These are phyloP conservation scores for Erinaceus europaeus DNA, from an alignment of 2,113 vertebrate genomes.

Conservation along the genomic window DNA sequence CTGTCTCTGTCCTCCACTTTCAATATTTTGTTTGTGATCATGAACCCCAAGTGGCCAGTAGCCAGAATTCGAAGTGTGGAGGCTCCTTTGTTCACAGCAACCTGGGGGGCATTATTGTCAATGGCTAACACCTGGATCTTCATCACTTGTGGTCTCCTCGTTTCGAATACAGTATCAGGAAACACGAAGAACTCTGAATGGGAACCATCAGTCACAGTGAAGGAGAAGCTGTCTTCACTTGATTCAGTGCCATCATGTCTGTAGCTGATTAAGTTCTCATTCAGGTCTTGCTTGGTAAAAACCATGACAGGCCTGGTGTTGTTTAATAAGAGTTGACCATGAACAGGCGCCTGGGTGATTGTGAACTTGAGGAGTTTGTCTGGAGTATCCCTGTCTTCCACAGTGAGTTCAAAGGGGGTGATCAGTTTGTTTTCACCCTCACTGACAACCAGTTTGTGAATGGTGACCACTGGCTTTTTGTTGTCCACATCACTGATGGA, in stretches of 20 bases:
- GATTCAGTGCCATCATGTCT: constrained; percentile 92
- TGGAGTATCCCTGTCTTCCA: constrained; percentile 92
- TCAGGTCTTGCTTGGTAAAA: constrained; percentile 96
- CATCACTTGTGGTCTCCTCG: constrained; percentile 91
- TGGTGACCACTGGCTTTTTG: constrained; percentile 93
- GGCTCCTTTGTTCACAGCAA: constrained; percentile 91
- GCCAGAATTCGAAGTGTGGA: constrained; percentile 86
- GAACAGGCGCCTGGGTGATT: constrained; percentile 91
- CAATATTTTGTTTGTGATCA: constrained; percentile 92
- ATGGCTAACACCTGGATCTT: constrained; percentile 88
- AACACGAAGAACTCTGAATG: constrained; percentile 95
- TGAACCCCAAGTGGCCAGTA: constrained; percentile 89
- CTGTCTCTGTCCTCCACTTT: constrained; percentile 94
- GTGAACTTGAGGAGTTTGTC: constrained; percentile 89
- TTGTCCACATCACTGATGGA: constrained; percentile 96
- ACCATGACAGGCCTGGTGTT: constrained; percentile 82
- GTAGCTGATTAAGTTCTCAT: constrained; percentile 96
- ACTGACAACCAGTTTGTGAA: constrained; percentile 87
- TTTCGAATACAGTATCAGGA: constrained; percentile 92
- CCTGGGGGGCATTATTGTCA: constrained; percentile 90
- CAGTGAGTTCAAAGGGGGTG: constrained; percentile 95
- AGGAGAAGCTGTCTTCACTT: constrained; percentile 92
- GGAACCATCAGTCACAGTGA: constrained; percentile 94
- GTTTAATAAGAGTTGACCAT: constrained; percentile 92
- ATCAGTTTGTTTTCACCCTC: constrained; percentile 93